phyloP scores from a whole-genome alignment of 2,888 invertebrate species.

The Coelogynopora nodosa region DNA sequence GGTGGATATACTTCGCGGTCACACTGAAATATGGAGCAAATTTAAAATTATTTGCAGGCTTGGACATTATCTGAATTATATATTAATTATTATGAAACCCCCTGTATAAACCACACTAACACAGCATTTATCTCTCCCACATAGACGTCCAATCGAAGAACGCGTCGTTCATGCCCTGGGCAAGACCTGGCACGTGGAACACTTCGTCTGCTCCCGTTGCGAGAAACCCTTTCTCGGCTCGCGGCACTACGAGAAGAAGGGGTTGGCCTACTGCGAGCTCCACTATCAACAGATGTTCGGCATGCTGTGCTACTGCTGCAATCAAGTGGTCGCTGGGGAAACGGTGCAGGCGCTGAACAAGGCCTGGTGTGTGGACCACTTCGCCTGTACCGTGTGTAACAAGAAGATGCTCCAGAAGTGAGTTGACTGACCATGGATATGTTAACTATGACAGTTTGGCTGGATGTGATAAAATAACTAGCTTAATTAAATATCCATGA shows the following conservation, averaged over 20 bases:
- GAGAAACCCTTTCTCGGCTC: conserved; percentile 99
- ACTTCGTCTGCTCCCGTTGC: conserved; percentile 98
- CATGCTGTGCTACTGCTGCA: conserved; percentile 95
- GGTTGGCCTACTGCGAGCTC: conserved; percentile 91
- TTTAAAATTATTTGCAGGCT: no score
- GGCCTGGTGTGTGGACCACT: conserved; percentile 98
- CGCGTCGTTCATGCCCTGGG: conserved; percentile 95
- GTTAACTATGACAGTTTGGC: no score
- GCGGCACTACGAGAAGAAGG: conserved; percentile 96
- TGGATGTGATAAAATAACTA: no score
- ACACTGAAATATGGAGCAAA: no score
- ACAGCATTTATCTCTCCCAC: background rate
- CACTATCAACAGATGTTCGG: conserved; percentile 93
- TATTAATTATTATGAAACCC: no score
- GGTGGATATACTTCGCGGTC: no score
- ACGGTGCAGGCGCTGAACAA: conserved; percentile 73
- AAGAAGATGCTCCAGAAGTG: conserved; percentile 79
- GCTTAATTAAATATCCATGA: no score
- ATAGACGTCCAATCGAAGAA: conserved; percentile 91
- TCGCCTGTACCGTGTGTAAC: conserved; percentile 94
- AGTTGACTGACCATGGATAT: conserved; percentile 53
- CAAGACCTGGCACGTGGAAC: conserved; percentile 98
- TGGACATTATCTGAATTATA: no score
- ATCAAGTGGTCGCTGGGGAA: conserved; percentile 75
- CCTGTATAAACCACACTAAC: no score